phyloP scores from a whole-genome alignment of 2,888 invertebrate genomes.

The Lacanobia oleracea region DNA sequence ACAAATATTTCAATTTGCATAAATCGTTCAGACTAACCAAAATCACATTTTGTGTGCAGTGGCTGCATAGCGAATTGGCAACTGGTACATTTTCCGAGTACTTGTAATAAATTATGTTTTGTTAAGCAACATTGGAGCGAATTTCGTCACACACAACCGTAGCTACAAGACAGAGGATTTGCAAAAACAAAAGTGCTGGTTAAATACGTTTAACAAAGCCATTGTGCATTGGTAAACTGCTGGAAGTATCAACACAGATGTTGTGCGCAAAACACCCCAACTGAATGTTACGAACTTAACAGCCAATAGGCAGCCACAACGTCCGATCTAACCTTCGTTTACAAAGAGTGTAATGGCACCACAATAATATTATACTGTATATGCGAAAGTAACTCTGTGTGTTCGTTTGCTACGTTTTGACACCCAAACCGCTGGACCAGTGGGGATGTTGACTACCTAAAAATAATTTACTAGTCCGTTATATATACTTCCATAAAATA shows the following conservation, averaged over 20 bases:
- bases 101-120: constrained; percentile 34
- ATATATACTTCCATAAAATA: too few relatives aligned
- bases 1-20: not conserved
- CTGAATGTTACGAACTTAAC: not conserved
- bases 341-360: not conserved
- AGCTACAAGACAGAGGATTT: not conserved
- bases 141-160: constrained; percentile 45
- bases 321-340: not conserved
- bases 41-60: not conserved
- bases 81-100: constrained; percentile 33
- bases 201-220: constrained; percentile 18
- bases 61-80: constrained; percentile 33
- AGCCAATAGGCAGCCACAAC: not conserved
- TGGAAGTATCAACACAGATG: not conserved
- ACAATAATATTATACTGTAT: too few relatives aligned
- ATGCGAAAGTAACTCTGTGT: not conserved
- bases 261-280: not conserved
- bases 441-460: too few relatives aligned
- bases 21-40: not conserved
- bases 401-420: not conserved
- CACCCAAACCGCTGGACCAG: not conserved
- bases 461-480: too few relatives aligned
- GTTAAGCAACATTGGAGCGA: constrained; percentile 16
- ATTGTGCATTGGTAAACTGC: constrained; percentile 2
- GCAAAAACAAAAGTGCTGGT: constrained; percentile 12